Conservation (phyloP, 92 coral and sea anemone genomes). For the Parazoanthus atlanticus region DNA sequence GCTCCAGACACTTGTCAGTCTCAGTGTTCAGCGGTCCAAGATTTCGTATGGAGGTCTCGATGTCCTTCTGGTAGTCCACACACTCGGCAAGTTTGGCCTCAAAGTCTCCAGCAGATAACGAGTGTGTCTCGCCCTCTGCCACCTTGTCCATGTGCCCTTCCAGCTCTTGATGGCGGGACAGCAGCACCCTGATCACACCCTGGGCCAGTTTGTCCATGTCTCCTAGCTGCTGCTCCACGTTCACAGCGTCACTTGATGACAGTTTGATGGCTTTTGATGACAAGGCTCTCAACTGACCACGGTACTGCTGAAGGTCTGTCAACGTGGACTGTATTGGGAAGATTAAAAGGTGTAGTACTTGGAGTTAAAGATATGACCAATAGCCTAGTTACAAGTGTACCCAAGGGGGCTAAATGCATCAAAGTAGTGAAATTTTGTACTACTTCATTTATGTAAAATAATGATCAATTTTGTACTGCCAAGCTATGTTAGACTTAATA, state of each 20-base stretch:
- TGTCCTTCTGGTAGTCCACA: conserved; percentile 55
- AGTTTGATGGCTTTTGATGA: conserved; percentile 26
- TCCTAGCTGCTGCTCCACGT: conserved; percentile 47
- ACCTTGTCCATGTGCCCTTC: conserved; percentile 60
- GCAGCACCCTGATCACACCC: conserved; percentile 73
- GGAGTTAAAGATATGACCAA: background rate
- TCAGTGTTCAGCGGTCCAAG: conserved; percentile 74
- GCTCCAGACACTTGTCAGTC: conserved; percentile 64
- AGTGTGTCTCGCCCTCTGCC: conserved; percentile 60
- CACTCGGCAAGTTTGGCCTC: conserved; percentile 75
- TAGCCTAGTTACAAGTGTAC: background rate
- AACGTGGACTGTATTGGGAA: conserved; percentile 9
- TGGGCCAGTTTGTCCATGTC: conserved; percentile 70
- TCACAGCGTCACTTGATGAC: conserved; percentile 28
- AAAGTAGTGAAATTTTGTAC: too few relatives aligned
- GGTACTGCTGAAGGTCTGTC: conserved; percentile 36
- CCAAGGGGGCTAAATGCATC: background rate
- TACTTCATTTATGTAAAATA: background rate
- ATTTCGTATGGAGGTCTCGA: conserved; percentile 64
- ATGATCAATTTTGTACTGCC: too few relatives aligned
- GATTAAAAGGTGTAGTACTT: too few relatives aligned
- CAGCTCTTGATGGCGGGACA: conserved; percentile 63
- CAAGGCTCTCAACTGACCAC: conserved; percentile 21
- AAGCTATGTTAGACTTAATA: background rate
- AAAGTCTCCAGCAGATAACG: conserved; percentile 65